Percentiles rank a stretch among this genome's conserved stretches.
Conservation (phyloP, 2,888 invertebrate genomes). For the Tinea trinotella region DNA sequence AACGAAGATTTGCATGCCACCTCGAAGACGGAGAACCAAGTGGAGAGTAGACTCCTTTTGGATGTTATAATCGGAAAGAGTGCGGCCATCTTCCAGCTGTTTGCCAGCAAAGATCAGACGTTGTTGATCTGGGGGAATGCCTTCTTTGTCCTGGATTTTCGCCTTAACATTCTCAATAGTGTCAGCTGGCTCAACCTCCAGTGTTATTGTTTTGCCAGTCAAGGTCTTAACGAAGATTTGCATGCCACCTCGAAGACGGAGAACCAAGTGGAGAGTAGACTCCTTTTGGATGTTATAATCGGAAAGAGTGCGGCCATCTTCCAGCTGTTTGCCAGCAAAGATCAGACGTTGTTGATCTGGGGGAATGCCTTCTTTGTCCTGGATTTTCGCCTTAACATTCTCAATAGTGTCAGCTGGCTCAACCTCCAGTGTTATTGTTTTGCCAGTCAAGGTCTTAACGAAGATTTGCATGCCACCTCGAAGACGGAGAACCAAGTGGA, state of each 20-base stretch:
- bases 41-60: conserved; percentile 26
- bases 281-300: conserved; percentile 52
- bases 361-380: conserved; percentile 50
- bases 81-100: conserved; percentile 26
- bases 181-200: conserved; percentile 42
- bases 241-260: conserved; percentile 51
- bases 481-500: conserved; percentile 47
- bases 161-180: conserved; percentile 26
- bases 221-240: conserved; percentile 51
- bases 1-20: conserved; percentile 27
- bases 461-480: conserved; percentile 53
- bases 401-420: conserved; percentile 47
- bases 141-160: conserved; percentile 26
- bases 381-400: conserved; percentile 49
- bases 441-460: conserved; percentile 45
- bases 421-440: conserved; percentile 45
- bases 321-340: conserved; percentile 46
- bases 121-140: conserved; percentile 26
- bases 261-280: conserved; percentile 41
- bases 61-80: conserved; percentile 25
- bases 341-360: conserved; percentile 48
- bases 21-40: conserved; percentile 25
- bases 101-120: conserved; percentile 26
- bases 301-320: conserved; percentile 45
- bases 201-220: conserved; percentile 45